These are phyloP conservation scores for Ictidomys tridecemlineatus DNA, from an alignment of 2,113 vertebrate species.

Conservation along the genomic window DNA sequence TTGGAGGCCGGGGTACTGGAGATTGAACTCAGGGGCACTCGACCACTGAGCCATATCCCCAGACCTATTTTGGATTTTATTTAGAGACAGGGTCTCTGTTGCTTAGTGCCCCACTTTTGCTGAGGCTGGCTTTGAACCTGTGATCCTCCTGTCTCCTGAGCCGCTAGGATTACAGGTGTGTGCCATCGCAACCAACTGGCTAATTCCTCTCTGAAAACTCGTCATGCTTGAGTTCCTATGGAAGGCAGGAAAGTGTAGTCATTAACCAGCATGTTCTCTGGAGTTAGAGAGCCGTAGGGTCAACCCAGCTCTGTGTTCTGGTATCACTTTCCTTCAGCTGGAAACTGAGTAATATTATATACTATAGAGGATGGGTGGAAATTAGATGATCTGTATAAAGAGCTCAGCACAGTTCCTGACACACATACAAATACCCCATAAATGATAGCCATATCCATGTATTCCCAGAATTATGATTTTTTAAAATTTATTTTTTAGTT, in stretches of 20 bases:
- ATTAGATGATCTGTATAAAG: not conserved
- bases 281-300: not conserved
- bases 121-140: no score
- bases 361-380: not conserved
- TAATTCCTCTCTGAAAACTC: conserved; percentile 18
- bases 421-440: not conserved
- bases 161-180: no score
- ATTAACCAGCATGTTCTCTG: not conserved
- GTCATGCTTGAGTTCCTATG: not conserved
- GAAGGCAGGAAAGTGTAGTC: not conserved
- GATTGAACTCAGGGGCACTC: no score
- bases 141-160: no score
- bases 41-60: no score
- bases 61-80: no score
- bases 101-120: no score
- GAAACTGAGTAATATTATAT: conserved; percentile 25
- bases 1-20: no score
- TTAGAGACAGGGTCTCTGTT: no score
- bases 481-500: not conserved
- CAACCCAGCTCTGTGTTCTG: not conserved
- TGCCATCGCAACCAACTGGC: not conserved
- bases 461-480: not conserved
- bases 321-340: conserved; percentile 31
- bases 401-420: not conserved
- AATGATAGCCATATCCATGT: not conserved